phyloP scores from a whole-genome alignment of 1,140 invertebrate species.

The Solenopsis fugax region DNA sequence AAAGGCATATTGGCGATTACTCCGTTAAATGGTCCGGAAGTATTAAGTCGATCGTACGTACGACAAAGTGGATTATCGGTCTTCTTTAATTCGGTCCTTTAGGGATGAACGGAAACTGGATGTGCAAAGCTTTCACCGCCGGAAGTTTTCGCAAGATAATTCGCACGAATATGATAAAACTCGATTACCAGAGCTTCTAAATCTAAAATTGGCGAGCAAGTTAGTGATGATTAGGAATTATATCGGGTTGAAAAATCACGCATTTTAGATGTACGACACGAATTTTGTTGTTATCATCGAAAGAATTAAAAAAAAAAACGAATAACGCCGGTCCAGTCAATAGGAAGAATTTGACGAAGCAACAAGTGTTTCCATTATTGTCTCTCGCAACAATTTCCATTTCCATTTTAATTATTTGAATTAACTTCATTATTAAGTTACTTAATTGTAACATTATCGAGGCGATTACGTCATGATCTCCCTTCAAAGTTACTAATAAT shows the following conservation, averaged over 20 bases:
- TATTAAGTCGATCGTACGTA: conserved; percentile 69
- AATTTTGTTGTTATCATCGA: not conserved
- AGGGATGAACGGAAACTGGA: conserved; percentile 8
- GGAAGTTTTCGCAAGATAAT: conserved; percentile 47
- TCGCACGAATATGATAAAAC: not conserved
- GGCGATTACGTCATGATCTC: conserved; percentile 49
- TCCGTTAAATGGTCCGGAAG: conserved; percentile 64
- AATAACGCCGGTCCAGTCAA: not conserved
- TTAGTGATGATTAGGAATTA: not conserved
- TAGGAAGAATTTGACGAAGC: conserved; percentile 60
- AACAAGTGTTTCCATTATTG: conserved; percentile 67
- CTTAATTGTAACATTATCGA: conserved; percentile 60
- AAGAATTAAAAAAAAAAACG: conserved; percentile 26
- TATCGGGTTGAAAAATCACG: not conserved
- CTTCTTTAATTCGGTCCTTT: conserved; percentile 52
- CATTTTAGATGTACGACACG: not conserved
- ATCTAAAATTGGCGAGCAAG: not conserved
- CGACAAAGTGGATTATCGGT: conserved; percentile 70
- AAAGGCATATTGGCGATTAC: conserved; percentile 70
- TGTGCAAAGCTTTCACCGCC: conserved; percentile 1
- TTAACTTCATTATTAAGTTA: conserved; percentile 54
- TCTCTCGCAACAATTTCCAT: conserved; percentile 33
- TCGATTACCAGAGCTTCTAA: not conserved
- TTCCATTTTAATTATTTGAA: conserved; percentile 59
- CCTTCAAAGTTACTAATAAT: conserved; percentile 63